These are phyloP conservation scores for Leptopilina clavipes DNA, from an alignment of 1,140 invertebrate genomes.

Conservation along the genomic window DNA sequence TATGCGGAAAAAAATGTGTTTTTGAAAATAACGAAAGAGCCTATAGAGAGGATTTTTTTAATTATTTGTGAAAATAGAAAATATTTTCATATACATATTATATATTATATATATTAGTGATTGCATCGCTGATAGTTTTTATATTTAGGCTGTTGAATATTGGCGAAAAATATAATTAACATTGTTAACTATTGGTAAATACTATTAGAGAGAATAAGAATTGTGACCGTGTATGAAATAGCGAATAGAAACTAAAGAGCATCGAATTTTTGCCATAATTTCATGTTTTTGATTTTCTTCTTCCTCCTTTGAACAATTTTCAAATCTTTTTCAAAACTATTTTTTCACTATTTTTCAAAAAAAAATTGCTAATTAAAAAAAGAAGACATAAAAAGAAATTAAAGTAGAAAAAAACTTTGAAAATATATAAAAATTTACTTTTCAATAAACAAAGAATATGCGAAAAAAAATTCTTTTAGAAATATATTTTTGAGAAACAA, in stretches of 20 bases:
- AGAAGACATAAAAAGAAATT: no score
- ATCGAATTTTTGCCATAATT: no score
- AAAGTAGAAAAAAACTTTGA: no score
- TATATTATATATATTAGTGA: slow-evolving; percentile 8
- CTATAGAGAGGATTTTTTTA: neutral
- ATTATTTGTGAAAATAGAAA: slow-evolving; percentile 39
- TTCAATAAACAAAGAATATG: no score
- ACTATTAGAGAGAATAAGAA: neutral
- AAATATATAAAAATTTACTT: no score
- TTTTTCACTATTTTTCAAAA: no score
- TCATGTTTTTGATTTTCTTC: no score
- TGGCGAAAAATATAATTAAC: slow-evolving; percentile 47
- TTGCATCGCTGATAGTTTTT: slow-evolving; percentile 42
- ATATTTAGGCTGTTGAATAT: slow-evolving; percentile 51
- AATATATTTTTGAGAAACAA: no score
- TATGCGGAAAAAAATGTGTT: neutral
- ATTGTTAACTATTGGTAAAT: slow-evolving; percentile 55
- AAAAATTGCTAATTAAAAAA: no score
- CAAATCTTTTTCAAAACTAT: no score
- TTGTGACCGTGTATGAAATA: neutral
- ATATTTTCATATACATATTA: slow-evolving; percentile 47
- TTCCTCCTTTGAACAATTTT: no score
- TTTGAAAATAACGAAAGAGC: neutral
- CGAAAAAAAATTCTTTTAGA: no score
- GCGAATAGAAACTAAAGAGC: neutral